A percentile compares a stretch with the other conserved stretches of the same genome.
These are phyloP conservation scores for Onthophagus sagittarius DNA, from an alignment of 2,888 invertebrate genomes.

Conservation along the genomic window DNA sequence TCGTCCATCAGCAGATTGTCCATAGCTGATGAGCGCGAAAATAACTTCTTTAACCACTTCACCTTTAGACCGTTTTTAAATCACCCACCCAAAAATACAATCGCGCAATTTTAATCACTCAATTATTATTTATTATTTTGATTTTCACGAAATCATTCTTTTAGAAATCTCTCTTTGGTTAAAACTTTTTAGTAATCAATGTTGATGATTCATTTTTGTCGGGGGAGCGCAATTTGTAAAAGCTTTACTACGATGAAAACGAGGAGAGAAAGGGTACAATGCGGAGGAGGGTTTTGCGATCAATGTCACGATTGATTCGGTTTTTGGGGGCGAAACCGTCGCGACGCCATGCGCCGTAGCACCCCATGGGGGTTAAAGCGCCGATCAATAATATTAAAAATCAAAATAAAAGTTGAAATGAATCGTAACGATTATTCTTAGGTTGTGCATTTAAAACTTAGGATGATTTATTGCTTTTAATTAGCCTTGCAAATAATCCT, in stretches of 20 bases:
- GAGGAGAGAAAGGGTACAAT: background rate
- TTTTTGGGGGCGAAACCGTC: background rate
- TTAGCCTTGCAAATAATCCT: no score
- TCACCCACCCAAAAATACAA: background rate
- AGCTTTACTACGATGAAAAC: background rate
- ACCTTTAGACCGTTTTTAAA: constrained; percentile 26
- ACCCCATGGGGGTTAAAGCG: background rate
- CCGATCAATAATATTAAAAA: background rate
- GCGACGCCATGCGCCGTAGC: background rate
- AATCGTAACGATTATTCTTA: background rate
- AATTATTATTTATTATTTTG: background rate
- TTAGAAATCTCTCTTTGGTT: no score
- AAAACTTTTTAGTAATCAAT: background rate
- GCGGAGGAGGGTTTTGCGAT: background rate
- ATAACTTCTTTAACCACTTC: constrained; percentile 33
- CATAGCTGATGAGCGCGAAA: constrained; percentile 33
- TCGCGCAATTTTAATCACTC: background rate
- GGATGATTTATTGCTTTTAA: no score
- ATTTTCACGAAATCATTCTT: background rate
- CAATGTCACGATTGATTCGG: background rate
- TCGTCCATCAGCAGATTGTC: constrained; percentile 43
- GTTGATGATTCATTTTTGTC: background rate
- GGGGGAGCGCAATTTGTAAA: background rate
- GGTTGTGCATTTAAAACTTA: no score
- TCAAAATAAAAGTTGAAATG: background rate